A percentile compares a stretch with the other conserved stretches of the same genome.
Conservation (phyloP, 1,140 invertebrate genomes). For the Bombus impatiens region DNA sequence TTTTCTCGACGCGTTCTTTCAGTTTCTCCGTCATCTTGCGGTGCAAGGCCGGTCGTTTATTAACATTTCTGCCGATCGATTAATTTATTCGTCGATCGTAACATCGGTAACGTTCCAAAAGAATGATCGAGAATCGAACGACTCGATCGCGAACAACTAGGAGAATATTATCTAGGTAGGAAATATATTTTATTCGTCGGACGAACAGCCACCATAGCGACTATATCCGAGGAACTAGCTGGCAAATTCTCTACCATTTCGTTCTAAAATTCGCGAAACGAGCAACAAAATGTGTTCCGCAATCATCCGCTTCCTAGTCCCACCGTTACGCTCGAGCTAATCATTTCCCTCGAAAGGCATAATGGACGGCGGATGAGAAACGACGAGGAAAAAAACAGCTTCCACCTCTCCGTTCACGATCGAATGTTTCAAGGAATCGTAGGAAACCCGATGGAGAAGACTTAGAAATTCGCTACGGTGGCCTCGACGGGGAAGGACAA, state of each 20-base stretch:
- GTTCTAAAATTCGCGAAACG: neutral
- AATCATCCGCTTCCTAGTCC: constrained; percentile 25
- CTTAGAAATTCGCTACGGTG: constrained; percentile 20
- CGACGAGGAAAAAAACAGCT: neutral
- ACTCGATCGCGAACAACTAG: neutral
- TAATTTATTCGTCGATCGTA: neutral
- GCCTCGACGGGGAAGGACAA: constrained; percentile 20
- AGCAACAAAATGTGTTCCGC: constrained; percentile 10
- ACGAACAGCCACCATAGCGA: neutral
- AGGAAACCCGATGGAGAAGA: neutral
- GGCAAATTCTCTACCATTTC: neutral
- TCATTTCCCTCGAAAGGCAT: constrained; percentile 39
- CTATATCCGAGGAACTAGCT: neutral
- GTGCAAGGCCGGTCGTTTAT: too few species aligned
- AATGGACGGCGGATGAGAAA: constrained; percentile 25
- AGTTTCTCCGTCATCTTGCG: too few species aligned
- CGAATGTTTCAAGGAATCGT: constrained; percentile 34
- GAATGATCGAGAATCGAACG: neutral
- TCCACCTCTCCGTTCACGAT: neutral
- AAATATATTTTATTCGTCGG: neutral
- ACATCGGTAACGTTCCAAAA: neutral
- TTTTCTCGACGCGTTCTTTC: too few species aligned
- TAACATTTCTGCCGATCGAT: too few species aligned
- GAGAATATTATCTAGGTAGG: neutral
- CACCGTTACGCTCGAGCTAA: constrained; percentile 36